A percentile compares a stretch with the other conserved stretches of the same genome.
phyloP scores from a whole-genome alignment of 1,140 invertebrate species.

The Batillaria attramentaria region DNA sequence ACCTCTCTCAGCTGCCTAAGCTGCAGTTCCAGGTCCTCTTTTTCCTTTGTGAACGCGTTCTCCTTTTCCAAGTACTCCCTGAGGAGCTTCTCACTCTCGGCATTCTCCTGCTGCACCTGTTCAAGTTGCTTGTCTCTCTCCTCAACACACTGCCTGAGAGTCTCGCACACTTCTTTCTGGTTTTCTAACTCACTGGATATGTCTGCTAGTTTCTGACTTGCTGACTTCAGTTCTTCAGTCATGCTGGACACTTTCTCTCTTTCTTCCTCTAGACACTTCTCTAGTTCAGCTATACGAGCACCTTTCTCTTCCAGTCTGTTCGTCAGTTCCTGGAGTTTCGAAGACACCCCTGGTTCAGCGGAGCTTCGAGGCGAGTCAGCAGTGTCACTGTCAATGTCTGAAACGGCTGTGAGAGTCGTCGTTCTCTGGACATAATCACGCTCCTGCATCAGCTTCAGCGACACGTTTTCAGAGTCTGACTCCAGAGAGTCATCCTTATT shows the following conservation, averaged over 20 bases:
- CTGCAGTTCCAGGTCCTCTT: slow-evolving; percentile 33
- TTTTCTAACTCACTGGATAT: slow-evolving; percentile 46
- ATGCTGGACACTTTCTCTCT: slow-evolving; percentile 10
- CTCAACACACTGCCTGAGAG: not conserved
- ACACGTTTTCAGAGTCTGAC: not conserved
- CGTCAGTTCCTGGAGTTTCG: slow-evolving; percentile 29
- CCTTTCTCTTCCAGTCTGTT: slow-evolving; percentile 13
- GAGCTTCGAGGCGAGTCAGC: slow-evolving; percentile 24
- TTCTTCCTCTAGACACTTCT: slow-evolving; percentile 35
- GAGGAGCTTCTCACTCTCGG: slow-evolving; percentile 39
- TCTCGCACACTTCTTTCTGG: slow-evolving; percentile 13
- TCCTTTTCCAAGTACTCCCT: slow-evolving; percentile 36
- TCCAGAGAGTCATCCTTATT: not conserved
- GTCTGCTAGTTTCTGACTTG: slow-evolving; percentile 33
- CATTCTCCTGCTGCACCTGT: slow-evolving; percentile 16
- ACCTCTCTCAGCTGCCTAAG: not conserved
- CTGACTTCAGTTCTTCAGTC: slow-evolving; percentile 29
- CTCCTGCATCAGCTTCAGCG: slow-evolving; percentile 1
- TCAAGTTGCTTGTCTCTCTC: slow-evolving; percentile 4
- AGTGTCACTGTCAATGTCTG: slow-evolving; percentile 41
- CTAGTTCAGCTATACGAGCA: slow-evolving; percentile 8
- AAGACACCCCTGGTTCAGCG: slow-evolving; percentile 8
- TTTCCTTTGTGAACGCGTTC: slow-evolving; percentile 25
- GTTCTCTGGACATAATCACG: slow-evolving; percentile 48
- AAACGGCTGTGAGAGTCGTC: slow-evolving; percentile 45